phyloP scores from a whole-genome alignment of 2,113 vertebrate genomes.

The Galbula dea region DNA sequence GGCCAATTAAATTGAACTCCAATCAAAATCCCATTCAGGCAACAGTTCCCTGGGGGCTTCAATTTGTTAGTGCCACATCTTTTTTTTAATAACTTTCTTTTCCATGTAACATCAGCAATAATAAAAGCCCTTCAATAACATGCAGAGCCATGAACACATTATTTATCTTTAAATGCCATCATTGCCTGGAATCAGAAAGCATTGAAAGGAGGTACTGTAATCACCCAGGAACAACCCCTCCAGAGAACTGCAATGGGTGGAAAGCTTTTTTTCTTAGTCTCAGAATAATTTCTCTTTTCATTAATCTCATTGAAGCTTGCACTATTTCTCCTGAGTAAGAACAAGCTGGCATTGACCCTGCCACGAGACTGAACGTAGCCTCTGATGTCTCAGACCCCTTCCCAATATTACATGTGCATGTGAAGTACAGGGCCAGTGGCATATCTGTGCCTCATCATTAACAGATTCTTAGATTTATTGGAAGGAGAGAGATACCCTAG shows the following conservation, averaged over 20 bases:
- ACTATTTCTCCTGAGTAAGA: conserved; percentile 11
- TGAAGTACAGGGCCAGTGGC: neutral
- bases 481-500: neutral
- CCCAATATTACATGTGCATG: fast-evolving
- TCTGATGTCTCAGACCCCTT: neutral
- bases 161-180: conserved; percentile 58
- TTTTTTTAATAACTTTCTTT: conserved; percentile 59
- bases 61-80: conserved; percentile 55
- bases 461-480: neutral
- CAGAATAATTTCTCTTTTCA: conserved; percentile 23
- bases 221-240: neutral
- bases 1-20: conserved; percentile 68
- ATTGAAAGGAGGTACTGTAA: neutral
- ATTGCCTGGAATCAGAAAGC: conserved; percentile 21
- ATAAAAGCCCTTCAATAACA: conserved; percentile 45
- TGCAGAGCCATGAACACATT: neutral
- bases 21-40: conserved; percentile 65
- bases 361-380: neutral
- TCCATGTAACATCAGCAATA: conserved; percentile 54
- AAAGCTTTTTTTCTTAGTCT: neutral
- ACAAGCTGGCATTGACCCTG: neutral
- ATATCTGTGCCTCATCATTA: neutral
- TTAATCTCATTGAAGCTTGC: neutral
- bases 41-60: conserved; percentile 57
- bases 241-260: neutral